Base-by-base conservation (phyloP, 2,888 invertebrate genomes). In the Xiphydria camelus region DNA sequence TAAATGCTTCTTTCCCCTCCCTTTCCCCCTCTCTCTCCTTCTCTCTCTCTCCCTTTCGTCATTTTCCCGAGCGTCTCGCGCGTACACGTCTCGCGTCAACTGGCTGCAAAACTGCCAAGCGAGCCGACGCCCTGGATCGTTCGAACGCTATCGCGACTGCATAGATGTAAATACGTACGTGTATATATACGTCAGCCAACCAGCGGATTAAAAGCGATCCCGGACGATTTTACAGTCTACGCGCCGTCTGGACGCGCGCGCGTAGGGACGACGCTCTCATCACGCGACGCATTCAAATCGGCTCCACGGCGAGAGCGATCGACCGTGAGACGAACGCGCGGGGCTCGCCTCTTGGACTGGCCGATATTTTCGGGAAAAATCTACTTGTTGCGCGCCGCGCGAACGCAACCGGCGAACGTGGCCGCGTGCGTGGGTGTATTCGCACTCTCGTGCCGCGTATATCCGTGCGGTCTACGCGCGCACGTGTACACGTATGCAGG, bases 291-390 rank as follows among this genome's bases (percentile, higher is more conserved):
- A 59, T 53, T 52, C 49, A 25, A 59, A 59, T 59, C 47, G 53
- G 36, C n/a, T n/a, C n/a, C n/a, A n/a, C n/a, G n/a, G n/a, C n/a
- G n/a, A n/a, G n/a, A n/a, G 36, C 19, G 23, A 31, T 29, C 42
- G 50, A 61, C 47, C 56, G 53, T 49, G 52, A 47, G 53, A 52
- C 42, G 37, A 41, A 36, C 40, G 2, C 10, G 21, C 5, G 31
- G 31, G 14, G 6, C 25, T 44, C 32, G 12, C 12, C 29, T 4
- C n/a, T 14, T 29, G 29, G 41, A 47, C 53, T 56, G 62, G 53
- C 59, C 60, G n/a, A 68, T 65, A 68, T 70, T 68, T 67, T 53
- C 61, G 64, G 55, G 59, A n/a, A n/a, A 57, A 61, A 60, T 47
- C 66, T 61, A 66, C 66, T 66, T 64, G 62, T 64, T 66, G 64